A percentile compares a stretch with the other conserved stretches of the same genome.
Evolutionary conservation across 2,888 invertebrate genomes (phyloP).

Genomic region (Chalcis sispes): DNA sequence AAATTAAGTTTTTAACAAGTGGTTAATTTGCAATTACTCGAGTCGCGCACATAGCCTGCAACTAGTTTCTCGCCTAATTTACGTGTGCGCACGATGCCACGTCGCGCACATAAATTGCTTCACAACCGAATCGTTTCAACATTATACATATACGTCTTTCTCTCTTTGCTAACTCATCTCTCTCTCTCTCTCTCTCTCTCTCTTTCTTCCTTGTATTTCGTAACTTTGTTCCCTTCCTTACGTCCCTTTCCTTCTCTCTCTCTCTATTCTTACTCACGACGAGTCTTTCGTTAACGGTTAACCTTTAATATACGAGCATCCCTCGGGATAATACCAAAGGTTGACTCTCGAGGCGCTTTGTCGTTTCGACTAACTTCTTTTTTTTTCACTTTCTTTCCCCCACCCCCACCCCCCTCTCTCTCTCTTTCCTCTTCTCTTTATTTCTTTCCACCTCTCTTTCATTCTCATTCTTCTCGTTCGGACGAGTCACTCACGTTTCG

Average conservation of each 20-base stretch:
- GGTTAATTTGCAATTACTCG: slow-evolving; percentile 62
- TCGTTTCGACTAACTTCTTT: background rate
- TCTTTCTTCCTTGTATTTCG: background rate
- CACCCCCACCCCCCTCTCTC: background rate
- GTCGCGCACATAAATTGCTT: slow-evolving; percentile 60
- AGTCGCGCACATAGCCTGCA: slow-evolving; percentile 36
- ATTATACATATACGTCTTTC: background rate
- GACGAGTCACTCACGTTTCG: too few relatives aligned
- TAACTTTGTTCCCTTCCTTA: too few relatives aligned
- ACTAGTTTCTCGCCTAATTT: slow-evolving; percentile 62
- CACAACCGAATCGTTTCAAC: slow-evolving; percentile 11
- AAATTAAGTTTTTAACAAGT: slow-evolving; percentile 62
- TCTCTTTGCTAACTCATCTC: background rate
- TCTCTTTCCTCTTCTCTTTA: too few relatives aligned
- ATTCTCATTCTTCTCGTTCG: too few relatives aligned
- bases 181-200: background rate
- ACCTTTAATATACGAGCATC: slow-evolving; percentile 39
- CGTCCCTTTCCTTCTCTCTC: background rate
- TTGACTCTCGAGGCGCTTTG: background rate
- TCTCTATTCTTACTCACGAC: background rate
- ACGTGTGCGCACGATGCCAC: slow-evolving; percentile 51
- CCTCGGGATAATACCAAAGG: slow-evolving; percentile 21
- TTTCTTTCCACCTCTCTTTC: too few relatives aligned
- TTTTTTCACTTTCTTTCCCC: background rate
- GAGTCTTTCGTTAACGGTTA: slow-evolving; percentile 30